These are phyloP conservation scores for Drosophila kurseongensis DNA, from an alignment of 1,140 invertebrate species.

Conservation along the genomic window DNA sequence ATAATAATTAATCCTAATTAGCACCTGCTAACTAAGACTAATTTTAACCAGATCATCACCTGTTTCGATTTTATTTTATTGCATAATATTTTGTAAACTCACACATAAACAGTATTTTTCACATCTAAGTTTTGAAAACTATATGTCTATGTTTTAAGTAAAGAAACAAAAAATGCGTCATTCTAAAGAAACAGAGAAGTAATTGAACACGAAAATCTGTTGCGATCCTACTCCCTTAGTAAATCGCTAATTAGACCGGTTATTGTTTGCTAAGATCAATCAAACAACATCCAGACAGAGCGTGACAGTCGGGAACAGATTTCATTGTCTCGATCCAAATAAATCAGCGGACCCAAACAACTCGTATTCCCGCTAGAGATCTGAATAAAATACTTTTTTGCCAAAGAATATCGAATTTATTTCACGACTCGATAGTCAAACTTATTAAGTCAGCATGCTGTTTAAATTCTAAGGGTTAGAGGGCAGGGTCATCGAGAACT, in stretches of 20 bases:
- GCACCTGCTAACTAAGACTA: constrained; percentile 18
- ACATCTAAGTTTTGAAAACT: too few relatives aligned
- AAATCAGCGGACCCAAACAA: constrained; percentile 4
- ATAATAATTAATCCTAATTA: constrained; percentile 21
- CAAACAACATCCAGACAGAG: constrained; percentile 7
- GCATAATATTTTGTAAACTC: constrained; percentile 15
- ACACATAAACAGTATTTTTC: background rate
- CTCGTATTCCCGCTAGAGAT: background rate
- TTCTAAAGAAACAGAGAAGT: background rate
- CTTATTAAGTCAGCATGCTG: constrained; percentile 18
- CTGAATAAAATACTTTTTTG: background rate
- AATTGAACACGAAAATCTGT: background rate
- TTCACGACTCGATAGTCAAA: constrained; percentile 27
- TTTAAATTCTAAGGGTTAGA: constrained; percentile 24
- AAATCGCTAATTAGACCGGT: constrained; percentile 25
- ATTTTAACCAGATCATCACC: background rate
- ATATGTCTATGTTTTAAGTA: too few relatives aligned
- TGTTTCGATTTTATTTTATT: constrained; percentile 28
- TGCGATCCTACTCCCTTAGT: background rate
- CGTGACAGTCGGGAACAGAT: background rate
- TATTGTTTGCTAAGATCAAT: constrained; percentile 14
- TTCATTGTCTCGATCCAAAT: background rate
- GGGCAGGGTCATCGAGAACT: background rate
- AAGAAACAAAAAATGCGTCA: too few relatives aligned
- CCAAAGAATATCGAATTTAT: constrained; percentile 36